Evolutionary conservation across 2,797 vertebrate species (phyloP).

Genomic region (Anas bahamensis): DNA sequence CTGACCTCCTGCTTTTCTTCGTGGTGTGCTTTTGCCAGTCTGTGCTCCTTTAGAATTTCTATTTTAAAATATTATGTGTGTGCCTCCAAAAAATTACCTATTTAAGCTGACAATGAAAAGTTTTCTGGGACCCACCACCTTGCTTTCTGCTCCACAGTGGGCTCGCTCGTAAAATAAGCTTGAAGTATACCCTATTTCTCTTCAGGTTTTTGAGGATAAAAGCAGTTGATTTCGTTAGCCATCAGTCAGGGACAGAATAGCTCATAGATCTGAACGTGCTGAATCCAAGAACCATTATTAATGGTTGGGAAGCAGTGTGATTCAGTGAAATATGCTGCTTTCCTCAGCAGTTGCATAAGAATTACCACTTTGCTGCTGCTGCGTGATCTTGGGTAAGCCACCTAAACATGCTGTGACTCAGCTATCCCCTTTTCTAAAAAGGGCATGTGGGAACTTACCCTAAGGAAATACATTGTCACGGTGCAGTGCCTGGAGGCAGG

Average conservation of each 20-base stretch:
- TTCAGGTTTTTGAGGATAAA: conserved; percentile 20
- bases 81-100: background rate
- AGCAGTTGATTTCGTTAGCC: conserved; percentile 17
- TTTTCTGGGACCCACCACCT: background rate
- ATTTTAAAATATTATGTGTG: background rate
- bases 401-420: background rate
- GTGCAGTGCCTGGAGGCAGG: background rate
- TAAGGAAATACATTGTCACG: background rate
- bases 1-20: background rate
- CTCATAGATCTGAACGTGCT: background rate
- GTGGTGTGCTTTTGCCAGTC: background rate
- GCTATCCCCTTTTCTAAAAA: background rate
- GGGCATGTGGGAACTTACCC: background rate
- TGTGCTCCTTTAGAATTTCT: background rate
- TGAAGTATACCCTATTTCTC: conserved; percentile 16
- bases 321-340: conserved; percentile 33
- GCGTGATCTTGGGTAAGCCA: background rate
- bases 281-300: background rate
- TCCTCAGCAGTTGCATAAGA: background rate
- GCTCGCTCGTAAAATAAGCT: background rate
- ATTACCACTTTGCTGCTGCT: background rate
- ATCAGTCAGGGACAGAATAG: conserved; percentile 1
- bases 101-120: background rate
- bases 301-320: background rate
- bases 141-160: background rate